Percentiles rank a stretch among this genome's conserved stretches.
Conservation (phyloP, 2,113 vertebrate genomes). For the human region GRCh38 chr15:24573501-24574000, state of each 20-base stretch:
- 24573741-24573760: neutral
- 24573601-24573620: neutral
- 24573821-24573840: neutral
- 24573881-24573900: neutral
- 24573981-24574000: neutral
- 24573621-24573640: neutral
- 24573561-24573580: neutral
- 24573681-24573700: neutral
- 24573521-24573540: neutral
- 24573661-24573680: neutral
- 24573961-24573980: neutral
- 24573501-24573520: neutral
- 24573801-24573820: neutral
- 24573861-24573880: neutral
- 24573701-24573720: neutral
- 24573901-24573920: neutral
- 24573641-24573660: neutral
- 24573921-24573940: neutral
- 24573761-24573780: neutral
- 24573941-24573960: neutral
- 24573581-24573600: neutral
- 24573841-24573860: neutral
- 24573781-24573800: neutral
- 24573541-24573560: neutral
- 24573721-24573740: neutral